Conservation (phyloP, 2,113 vertebrate genomes). For the Ivindomyrus marchei region DNA sequence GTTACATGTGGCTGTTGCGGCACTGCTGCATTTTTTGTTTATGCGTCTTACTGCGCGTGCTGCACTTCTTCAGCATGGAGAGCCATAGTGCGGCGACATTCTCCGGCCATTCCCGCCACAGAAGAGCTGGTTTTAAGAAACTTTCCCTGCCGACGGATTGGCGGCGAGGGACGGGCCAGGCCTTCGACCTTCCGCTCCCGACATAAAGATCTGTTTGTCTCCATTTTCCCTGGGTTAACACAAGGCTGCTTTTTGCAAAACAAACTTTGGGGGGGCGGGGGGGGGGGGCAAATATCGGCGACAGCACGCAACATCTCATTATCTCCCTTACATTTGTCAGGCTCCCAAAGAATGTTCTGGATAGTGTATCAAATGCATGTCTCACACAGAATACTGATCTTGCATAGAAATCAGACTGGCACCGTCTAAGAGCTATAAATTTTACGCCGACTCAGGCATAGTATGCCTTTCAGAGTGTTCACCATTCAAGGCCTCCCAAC, state of each 20-base stretch:
- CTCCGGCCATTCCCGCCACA: neutral
- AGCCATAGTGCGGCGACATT: too few species aligned
- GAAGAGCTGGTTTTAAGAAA: neutral
- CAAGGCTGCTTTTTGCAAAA: slow-evolving; percentile 16
- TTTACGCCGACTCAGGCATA: slow-evolving; percentile 30
- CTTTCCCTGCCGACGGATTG: neutral
- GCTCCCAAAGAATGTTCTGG: neutral
- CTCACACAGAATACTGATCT: neutral
- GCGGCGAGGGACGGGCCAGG: neutral
- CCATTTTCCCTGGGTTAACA: neutral
- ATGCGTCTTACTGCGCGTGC: neutral
- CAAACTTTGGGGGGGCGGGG: neutral
- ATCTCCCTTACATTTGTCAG: neutral
- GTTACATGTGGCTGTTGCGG: neutral
- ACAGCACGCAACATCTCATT: neutral
- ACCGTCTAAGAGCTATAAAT: neutral
- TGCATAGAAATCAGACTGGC: neutral
- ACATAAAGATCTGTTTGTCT: slow-evolving; percentile 11
- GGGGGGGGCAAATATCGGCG: neutral
- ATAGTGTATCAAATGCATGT: too few species aligned
- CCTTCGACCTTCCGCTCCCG: neutral
- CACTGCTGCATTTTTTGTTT: neutral
- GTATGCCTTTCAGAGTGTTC: slow-evolving; percentile 34
- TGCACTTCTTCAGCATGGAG: neutral
- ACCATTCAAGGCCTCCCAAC: slow-evolving; percentile 43